A percentile compares a stretch with the other conserved stretches of the same genome.
Evolutionary conservation across 2,888 invertebrate genomes (phyloP).

Genomic region (Aproaerema taeniolella): DNA sequence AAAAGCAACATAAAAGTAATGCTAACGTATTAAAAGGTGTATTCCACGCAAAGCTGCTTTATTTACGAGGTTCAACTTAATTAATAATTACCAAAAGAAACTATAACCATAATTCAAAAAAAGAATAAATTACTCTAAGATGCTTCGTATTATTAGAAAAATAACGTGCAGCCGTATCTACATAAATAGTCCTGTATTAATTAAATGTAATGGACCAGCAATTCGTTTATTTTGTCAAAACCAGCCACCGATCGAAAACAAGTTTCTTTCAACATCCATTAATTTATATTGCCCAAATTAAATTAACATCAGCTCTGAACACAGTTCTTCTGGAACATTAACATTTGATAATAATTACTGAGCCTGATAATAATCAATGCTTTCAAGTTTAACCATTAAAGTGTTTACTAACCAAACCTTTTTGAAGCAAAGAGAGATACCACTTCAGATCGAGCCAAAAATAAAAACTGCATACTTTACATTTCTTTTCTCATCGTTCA

Average conservation of each 20-base stretch:
- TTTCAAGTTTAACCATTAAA: too few relatives aligned
- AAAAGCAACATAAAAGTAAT: too few relatives aligned
- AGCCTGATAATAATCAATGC: too few relatives aligned
- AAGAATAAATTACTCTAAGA: slow-evolving; percentile 42
- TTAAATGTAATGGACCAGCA: slow-evolving; percentile 61
- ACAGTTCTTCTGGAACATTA: slow-evolving; percentile 45
- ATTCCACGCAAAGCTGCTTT: too few relatives aligned
- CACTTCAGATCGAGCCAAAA: slow-evolving; percentile 1
- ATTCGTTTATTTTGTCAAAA: slow-evolving; percentile 49
- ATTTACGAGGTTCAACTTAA: slow-evolving; percentile 29
- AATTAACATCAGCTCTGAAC: slow-evolving; percentile 55
- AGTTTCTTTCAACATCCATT: slow-evolving; percentile 52
- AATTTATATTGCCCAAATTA: slow-evolving; percentile 63
- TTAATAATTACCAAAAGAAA: slow-evolving; percentile 35
- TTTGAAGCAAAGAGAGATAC: too few relatives aligned
- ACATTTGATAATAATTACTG: slow-evolving; percentile 17
- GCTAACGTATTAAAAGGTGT: too few relatives aligned
- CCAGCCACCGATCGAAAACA: slow-evolving; percentile 47
- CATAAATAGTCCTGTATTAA: slow-evolving; percentile 62
- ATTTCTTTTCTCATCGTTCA: slow-evolving; percentile 27
- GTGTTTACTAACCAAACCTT: too few relatives aligned
- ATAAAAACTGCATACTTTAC: slow-evolving; percentile 18
- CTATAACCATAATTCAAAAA: slow-evolving; percentile 51
- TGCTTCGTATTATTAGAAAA: slow-evolving; percentile 44
- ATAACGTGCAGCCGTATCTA: slow-evolving; percentile 51